Percentiles rank a stretch among this genome's conserved stretches.
Conservation (phyloP, 2,888 invertebrate genomes). For the Cartodere bifasciata region DNA sequence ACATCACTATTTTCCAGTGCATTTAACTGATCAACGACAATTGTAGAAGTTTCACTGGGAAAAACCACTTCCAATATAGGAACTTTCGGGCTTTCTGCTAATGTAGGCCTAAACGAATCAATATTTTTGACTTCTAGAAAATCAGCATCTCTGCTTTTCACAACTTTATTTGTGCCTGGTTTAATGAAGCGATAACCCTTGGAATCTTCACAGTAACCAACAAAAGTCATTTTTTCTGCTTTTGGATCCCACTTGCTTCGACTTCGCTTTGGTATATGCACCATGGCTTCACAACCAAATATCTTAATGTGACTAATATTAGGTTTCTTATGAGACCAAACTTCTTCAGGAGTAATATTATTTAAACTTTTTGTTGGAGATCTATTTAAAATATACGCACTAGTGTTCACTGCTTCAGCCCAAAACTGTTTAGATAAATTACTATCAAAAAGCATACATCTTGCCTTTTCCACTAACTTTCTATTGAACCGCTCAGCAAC, state of each 20-base stretch:
- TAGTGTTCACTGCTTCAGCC: slow-evolving; percentile 14
- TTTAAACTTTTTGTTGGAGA: slow-evolving; percentile 5
- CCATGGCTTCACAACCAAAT: slow-evolving; percentile 14
- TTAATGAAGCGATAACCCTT: slow-evolving; percentile 17
- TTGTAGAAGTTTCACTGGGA: too few species aligned
- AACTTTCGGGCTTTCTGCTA: too few species aligned
- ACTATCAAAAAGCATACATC: slow-evolving; percentile 13
- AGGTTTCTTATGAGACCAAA: slow-evolving; percentile 17
- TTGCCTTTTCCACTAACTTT: too few species aligned
- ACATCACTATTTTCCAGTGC: too few species aligned
- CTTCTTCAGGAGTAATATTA: slow-evolving; percentile 9
- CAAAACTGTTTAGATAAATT: slow-evolving; percentile 12
- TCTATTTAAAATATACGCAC: slow-evolving; percentile 13
- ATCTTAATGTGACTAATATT: slow-evolving; percentile 16
- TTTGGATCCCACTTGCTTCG: slow-evolving; percentile 16
- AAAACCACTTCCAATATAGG: too few species aligned
- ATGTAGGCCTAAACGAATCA: too few species aligned
- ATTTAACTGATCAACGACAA: too few species aligned
- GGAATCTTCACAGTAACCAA: slow-evolving; percentile 15
- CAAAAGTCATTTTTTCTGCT: slow-evolving; percentile 12
- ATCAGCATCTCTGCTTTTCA: slow-evolving; percentile 10
- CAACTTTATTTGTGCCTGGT: slow-evolving; percentile 10
- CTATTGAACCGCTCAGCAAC: slow-evolving; percentile 15
- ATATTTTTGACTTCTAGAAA: too few species aligned
- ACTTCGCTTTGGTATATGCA: slow-evolving; percentile 14